A percentile compares a stretch with the other conserved stretches of the same genome.
Conservation (phyloP, 2,797 vertebrate species). For the Manis pentadactyla region DNA sequence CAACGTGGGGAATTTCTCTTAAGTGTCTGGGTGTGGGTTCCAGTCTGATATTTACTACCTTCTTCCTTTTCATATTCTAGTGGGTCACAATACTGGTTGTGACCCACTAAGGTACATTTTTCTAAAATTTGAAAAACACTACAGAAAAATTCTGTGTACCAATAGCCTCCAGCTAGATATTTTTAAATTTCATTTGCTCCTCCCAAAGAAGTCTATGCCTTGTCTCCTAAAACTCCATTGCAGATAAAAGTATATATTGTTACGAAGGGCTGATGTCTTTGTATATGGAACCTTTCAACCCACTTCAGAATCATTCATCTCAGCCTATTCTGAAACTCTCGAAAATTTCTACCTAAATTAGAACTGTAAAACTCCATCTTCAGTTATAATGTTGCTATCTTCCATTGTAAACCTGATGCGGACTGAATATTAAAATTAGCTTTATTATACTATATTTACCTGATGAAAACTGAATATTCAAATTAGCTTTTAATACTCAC, state of each 20-base stretch:
- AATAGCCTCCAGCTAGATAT: background rate
- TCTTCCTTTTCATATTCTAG: background rate
- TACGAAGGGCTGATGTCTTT: background rate
- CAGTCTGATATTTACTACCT: background rate
- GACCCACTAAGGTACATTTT: background rate
- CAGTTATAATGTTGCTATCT: background rate
- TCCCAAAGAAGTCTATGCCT: background rate
- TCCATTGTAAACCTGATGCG: background rate
- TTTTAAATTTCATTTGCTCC: background rate
- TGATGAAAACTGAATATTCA: background rate
- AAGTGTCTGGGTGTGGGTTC: background rate
- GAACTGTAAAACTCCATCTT: background rate
- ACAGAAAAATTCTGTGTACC: background rate
- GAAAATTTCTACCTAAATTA: background rate
- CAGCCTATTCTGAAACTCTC: background rate
- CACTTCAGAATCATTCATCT: background rate
- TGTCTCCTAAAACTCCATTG: background rate
- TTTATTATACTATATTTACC: background rate
- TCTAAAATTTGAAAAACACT: background rate
- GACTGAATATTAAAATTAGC: background rate
- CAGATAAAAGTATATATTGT: background rate
- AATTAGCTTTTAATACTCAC: slow-evolving; percentile 53
- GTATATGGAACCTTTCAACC: background rate
- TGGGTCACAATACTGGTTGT: background rate
- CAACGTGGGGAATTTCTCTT: background rate